These are phyloP conservation scores for Himalopsyche kuldschensis DNA, from an alignment of 2,888 invertebrate genomes.

Conservation along the genomic window DNA sequence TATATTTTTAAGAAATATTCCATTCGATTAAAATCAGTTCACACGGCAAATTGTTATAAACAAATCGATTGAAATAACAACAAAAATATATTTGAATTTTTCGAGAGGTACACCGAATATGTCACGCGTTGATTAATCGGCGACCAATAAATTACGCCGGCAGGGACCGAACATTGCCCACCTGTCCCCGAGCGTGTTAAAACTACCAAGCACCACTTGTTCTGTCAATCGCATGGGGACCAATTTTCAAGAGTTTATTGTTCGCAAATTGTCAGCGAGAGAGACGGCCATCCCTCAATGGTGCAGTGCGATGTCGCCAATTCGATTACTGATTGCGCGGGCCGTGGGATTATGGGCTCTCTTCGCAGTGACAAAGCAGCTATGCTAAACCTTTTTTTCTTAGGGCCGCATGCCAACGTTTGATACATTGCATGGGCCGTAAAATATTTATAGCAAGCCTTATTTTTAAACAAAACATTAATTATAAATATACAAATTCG, in stretches of 20 bases:
- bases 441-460: no score
- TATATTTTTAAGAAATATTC: background rate
- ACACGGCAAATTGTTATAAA: background rate
- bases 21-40: background rate
- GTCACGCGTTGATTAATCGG: background rate
- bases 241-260: background rate
- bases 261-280: background rate
- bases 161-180: background rate
- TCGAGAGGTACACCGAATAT: background rate
- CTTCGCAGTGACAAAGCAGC: no score
- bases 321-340: background rate
- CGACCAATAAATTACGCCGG: background rate
- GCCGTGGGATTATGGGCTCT: background rate
- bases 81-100: background rate
- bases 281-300: background rate
- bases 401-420: no score
- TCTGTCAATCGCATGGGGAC: background rate
- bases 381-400: no score
- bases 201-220: background rate
- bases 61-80: background rate
- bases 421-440: no score
- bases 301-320: background rate
- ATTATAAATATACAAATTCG: no score
- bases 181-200: background rate
- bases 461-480: no score